Conservation (phyloP, 1,140 invertebrate genomes). For the Odontomachus brunneus region DNA sequence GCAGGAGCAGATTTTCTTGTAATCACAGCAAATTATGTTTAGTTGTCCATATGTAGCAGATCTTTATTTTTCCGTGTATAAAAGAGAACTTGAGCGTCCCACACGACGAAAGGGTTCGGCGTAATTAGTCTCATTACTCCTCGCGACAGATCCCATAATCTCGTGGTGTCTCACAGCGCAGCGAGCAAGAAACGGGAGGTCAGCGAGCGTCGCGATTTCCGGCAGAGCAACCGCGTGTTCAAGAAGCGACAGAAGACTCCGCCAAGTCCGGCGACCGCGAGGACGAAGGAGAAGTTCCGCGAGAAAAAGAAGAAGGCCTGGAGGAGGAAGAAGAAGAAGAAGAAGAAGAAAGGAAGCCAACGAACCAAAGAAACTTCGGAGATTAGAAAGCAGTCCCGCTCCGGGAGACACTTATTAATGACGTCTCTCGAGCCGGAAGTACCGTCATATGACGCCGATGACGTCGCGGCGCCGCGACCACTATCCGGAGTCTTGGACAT, state of each 20-base stretch:
- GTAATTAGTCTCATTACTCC: slow-evolving; percentile 27
- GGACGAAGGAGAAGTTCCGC: not conserved
- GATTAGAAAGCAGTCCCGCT: slow-evolving; percentile 49
- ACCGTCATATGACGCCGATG: slow-evolving; percentile 29
- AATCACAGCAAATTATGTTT: no score
- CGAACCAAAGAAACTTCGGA: slow-evolving; percentile 43
- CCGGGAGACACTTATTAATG: slow-evolving; percentile 66
- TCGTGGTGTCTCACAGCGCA: slow-evolving; percentile 16
- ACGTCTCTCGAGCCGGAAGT: slow-evolving; percentile 27
- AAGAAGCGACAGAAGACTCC: slow-evolving; percentile 27
- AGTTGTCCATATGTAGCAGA: no score
- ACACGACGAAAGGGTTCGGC: not conserved
- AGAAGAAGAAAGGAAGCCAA: slow-evolving; percentile 39
- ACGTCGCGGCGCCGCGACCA: not conserved
- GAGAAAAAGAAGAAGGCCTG: slow-evolving; percentile 53
- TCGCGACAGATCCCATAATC: slow-evolving; percentile 25
- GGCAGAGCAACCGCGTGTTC: slow-evolving; percentile 14
- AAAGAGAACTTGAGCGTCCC: not conserved
- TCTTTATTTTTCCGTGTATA: no score
- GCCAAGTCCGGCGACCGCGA: slow-evolving; percentile 6
- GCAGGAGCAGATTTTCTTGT: no score
- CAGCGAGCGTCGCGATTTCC: slow-evolving; percentile 13
- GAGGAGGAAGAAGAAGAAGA: slow-evolving; percentile 52
- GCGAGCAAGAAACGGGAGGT: slow-evolving; percentile 2
- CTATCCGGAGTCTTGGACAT: not conserved